Percentiles rank a stretch among this genome's conserved stretches.
Evolutionary conservation across 1,140 invertebrate species (phyloP).

Genomic region (Apis dorsata): DNA sequence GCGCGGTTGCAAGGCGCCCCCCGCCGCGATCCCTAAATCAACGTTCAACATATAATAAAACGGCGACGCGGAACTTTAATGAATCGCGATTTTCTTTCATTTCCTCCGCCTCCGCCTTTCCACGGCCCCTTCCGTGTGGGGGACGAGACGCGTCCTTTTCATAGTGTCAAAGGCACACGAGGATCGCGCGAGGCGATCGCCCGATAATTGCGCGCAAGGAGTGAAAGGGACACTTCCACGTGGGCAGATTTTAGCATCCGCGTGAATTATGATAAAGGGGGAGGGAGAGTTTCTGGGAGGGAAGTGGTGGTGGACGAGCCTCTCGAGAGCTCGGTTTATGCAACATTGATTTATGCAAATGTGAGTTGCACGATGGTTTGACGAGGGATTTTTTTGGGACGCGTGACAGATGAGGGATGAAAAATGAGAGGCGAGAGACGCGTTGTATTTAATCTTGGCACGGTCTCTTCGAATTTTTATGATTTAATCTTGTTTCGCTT

Average conservation of each 20-base stretch:
- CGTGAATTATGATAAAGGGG: conserved; percentile 4
- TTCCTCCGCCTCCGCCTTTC: neutral
- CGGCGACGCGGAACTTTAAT: conserved; percentile 70
- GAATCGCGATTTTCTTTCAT: conserved; percentile 72
- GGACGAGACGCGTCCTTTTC: conserved; percentile 37
- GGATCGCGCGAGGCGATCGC: conserved; percentile 32
- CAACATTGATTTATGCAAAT: conserved; percentile 14
- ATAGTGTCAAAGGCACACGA: conserved; percentile 53
- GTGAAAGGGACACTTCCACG: conserved; percentile 19
- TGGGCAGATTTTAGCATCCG: neutral
- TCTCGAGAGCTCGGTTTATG: neutral
- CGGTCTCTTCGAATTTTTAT: too few relatives aligned
- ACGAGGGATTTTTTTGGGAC: neutral
- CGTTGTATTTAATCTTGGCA: too few relatives aligned
- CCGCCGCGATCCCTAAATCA: conserved; percentile 75
- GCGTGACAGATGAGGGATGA: too few relatives aligned
- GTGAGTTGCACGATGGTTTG: neutral
- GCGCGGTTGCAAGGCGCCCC: conserved; percentile 58
- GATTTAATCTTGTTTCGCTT: too few relatives aligned
- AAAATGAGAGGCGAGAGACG: too few relatives aligned
- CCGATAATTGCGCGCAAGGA: conserved; percentile 39
- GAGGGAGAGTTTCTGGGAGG: too few relatives aligned
- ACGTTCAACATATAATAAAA: conserved; percentile 79
- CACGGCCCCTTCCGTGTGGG: too few relatives aligned
- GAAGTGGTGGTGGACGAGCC: neutral